Percentiles rank a stretch among this genome's conserved stretches.
These are phyloP conservation scores for Orthonyx spaldingii DNA, from an alignment of 2,113 vertebrate species.

Conservation along the genomic window DNA sequence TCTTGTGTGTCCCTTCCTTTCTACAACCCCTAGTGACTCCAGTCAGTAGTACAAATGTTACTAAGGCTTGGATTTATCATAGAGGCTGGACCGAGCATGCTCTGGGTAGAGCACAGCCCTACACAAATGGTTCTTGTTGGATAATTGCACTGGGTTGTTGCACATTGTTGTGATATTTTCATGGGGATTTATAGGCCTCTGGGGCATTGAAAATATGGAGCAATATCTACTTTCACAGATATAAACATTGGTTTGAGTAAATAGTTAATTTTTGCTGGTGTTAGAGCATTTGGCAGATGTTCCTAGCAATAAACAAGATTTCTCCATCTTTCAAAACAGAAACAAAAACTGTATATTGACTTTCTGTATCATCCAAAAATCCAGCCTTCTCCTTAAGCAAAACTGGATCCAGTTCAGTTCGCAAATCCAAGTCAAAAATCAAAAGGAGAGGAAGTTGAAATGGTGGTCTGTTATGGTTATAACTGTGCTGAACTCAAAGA, in stretches of 20 bases:
- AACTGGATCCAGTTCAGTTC: background rate
- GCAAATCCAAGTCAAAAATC: background rate
- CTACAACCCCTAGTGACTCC: background rate
- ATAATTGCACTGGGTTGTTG: background rate
- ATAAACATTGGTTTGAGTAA: slow-evolving; percentile 25
- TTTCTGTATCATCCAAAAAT: background rate
- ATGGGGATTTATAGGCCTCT: slow-evolving; percentile 25
- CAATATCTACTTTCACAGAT: slow-evolving; percentile 22
- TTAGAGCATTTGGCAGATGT: slow-evolving; percentile 2
- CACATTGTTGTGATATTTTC: slow-evolving; percentile 18
- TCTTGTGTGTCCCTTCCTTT: background rate
- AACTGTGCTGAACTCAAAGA: background rate
- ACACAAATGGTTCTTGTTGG: background rate
- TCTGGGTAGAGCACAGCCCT: background rate
- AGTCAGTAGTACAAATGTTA: background rate
- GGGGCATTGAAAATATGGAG: slow-evolving; percentile 9
- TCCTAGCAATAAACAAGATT: slow-evolving; percentile 2
- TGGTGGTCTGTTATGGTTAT: background rate
- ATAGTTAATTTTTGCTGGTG: slow-evolving; percentile 36
- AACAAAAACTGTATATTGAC: background rate
- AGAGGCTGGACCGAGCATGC: background rate
- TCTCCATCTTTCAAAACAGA: background rate
- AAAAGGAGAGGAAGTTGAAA: background rate
- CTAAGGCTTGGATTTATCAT: background rate
- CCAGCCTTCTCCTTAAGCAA: background rate